phyloP scores from a whole-genome alignment of 2,113 vertebrate species.

The Gavialis gangeticus region DNA sequence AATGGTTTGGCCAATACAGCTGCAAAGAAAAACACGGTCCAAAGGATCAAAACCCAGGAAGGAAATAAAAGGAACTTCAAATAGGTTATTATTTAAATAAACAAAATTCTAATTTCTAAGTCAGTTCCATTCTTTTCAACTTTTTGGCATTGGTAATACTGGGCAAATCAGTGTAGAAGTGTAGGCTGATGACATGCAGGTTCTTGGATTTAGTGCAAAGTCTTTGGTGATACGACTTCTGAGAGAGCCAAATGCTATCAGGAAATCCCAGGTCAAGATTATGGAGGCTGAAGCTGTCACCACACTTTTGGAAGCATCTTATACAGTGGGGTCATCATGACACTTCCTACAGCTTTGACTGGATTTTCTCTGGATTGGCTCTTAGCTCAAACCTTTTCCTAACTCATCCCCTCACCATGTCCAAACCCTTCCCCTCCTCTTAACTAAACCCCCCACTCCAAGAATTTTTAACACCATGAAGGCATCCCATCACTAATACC shows the following conservation, averaged over 20 bases:
- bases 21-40: neutral
- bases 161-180: fast-evolving
- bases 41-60: neutral
- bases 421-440: neutral
- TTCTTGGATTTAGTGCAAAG: neutral
- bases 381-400: neutral
- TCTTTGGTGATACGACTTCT: fast-evolving
- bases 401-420: neutral
- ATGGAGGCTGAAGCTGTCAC: neutral
- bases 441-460: fast-evolving
- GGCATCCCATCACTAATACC: neutral
- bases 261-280: neutral
- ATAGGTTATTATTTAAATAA: neutral
- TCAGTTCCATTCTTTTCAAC: neutral
- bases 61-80: neutral
- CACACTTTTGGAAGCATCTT: neutral
- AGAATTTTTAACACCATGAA: neutral
- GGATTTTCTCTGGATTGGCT: neutral
- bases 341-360: neutral
- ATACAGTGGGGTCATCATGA: neutral
- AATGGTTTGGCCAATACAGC: neutral
- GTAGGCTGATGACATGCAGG: neutral
- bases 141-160: neutral
- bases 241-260: neutral
- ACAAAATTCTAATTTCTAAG: neutral